These are phyloP conservation scores for Acheta domesticus DNA, from an alignment of 2,888 invertebrate species.

Conservation along the genomic window DNA sequence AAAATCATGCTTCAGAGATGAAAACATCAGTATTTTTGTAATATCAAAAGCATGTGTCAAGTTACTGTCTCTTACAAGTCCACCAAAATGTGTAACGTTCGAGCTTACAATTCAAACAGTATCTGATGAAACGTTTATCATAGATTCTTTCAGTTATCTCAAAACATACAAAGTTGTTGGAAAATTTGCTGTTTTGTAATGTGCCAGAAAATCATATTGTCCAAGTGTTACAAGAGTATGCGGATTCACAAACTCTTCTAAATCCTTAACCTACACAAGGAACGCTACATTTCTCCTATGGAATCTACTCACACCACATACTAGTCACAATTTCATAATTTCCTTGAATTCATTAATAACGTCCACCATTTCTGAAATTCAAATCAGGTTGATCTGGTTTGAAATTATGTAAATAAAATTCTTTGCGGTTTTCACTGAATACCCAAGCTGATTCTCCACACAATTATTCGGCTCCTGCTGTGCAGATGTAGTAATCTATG, in stretches of 20 bases:
- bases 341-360: slow-evolving; percentile 64
- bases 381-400: slow-evolving; percentile 68
- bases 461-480: slow-evolving; percentile 61
- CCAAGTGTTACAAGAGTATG: slow-evolving; percentile 48
- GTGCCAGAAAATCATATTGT: slow-evolving; percentile 63
- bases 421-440: slow-evolving; percentile 58
- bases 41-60: slow-evolving; percentile 40
- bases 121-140: slow-evolving; percentile 56
- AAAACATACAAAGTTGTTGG: slow-evolving; percentile 57
- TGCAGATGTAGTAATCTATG: slow-evolving; percentile 74
- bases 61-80: neutral
- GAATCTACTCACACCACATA: slow-evolving; percentile 77
- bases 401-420: slow-evolving; percentile 78
- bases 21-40: slow-evolving; percentile 43
- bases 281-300: slow-evolving; percentile 66
- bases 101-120: too few relatives aligned
- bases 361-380: slow-evolving; percentile 67
- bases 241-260: slow-evolving; percentile 47
- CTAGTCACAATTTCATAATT: slow-evolving; percentile 67
- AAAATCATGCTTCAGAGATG: slow-evolving; percentile 37
- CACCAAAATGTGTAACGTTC: neutral
- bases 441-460: slow-evolving; percentile 65
- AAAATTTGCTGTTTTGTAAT: slow-evolving; percentile 63
- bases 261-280: slow-evolving; percentile 61
- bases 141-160: slow-evolving; percentile 59